Evolutionary conservation across 2,797 vertebrate species (phyloP), one percentile per base, ranked within the genome.

Genomic region (Micromesistius poutassou): DNA sequence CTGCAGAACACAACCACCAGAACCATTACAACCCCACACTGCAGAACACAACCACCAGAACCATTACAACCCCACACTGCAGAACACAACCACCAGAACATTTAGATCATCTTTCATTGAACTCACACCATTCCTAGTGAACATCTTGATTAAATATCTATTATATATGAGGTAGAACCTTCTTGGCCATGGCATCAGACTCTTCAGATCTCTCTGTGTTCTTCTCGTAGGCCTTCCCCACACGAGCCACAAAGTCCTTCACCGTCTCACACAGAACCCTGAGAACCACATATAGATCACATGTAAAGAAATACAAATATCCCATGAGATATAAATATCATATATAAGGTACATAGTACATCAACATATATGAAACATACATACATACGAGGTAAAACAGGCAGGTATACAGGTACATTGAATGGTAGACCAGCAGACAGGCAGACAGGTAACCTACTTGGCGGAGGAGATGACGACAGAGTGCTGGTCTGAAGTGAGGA

Each of bases 251-350:
- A 35, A 99, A 99, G 90, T 99, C 97, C 92, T 99, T 99, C 80
- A 99, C 97, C 0, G 97, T 99, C 90, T 99, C 97, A 80, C 97
- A 99, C 77, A 99, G 94, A 74, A 99, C 97, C 86, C 97, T 99
- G 87, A 66, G 36, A 36, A 50, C 70, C 14, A 74, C 73, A 79
- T 7, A 72, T 36, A 35, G 30, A 14, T 7, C 50, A 62, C n/a
- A 62, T n/a, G 9, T n/a, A 0, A 19, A 50, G 1, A 62, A 25
- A 0, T n/a, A n/a, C n/a, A 5, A 1, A 62, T 2, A 50, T 50
- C 16, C 3, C 19, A 62, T 22, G 14, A 62, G 22, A 62, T n/a
- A 62, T 62, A 62, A 6, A 62, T 7, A n/a, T 22, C 50, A 22
- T n/a, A 62, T 62, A n/a, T n/a, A 50, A 19, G 16, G 5, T 6